Percentiles rank a stretch among this genome's conserved stretches.
These are phyloP conservation scores for Drosophila formosana DNA, from an alignment of 2,888 invertebrate species.

Conservation along the genomic window DNA sequence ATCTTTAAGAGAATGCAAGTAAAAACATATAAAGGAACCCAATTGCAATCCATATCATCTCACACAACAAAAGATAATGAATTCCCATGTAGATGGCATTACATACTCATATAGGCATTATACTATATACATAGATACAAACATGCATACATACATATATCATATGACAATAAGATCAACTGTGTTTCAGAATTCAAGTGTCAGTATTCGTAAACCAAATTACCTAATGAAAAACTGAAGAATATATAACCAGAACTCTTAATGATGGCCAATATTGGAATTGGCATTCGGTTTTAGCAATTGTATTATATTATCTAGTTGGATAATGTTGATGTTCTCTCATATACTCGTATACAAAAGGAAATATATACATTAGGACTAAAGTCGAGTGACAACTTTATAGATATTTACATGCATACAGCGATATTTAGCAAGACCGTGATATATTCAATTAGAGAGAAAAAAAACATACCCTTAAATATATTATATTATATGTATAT, in stretches of 20 bases:
- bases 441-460: constrained; percentile 76
- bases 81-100: constrained; percentile 39
- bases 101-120: constrained; percentile 13
- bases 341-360: constrained; percentile 45
- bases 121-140: constrained; percentile 28
- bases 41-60: constrained; percentile 58
- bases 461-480: constrained; percentile 52
- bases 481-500: constrained; percentile 67
- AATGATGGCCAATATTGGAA: constrained; percentile 32
- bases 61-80: constrained; percentile 28
- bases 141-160: constrained; percentile 56
- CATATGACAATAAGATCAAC: constrained; percentile 83
- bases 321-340: constrained; percentile 64
- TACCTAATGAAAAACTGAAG: constrained; percentile 62
- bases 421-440: constrained; percentile 78
- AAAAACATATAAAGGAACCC: constrained; percentile 13
- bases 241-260: constrained; percentile 43
- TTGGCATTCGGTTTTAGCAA: constrained; percentile 62
- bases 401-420: constrained; percentile 75
- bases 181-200: constrained; percentile 82
- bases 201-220: constrained; percentile 80
- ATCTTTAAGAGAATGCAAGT: constrained; percentile 50
- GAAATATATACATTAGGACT: constrained; percentile 48
- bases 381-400: constrained; percentile 66
- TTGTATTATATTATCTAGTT: constrained; percentile 60